Conservation (phyloP, 2,888 invertebrate genomes). For the Hydrotaea diabolus region DNA sequence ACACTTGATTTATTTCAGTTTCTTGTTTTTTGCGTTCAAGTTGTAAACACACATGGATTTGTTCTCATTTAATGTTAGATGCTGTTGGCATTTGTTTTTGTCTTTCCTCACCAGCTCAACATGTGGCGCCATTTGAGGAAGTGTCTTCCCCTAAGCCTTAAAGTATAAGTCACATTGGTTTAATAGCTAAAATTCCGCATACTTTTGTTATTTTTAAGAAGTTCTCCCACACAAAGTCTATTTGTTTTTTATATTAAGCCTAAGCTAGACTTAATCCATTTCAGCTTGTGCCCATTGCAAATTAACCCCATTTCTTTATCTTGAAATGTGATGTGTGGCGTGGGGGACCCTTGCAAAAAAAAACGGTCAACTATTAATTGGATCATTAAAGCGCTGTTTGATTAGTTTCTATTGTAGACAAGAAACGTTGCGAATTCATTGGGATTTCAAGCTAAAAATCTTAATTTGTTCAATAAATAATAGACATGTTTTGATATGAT, state of each 20-base stretch:
- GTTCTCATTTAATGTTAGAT: not conserved
- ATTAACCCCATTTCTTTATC: conserved; percentile 25
- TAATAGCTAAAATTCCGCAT: no score
- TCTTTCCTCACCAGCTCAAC: conserved; percentile 5
- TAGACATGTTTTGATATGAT: not conserved
- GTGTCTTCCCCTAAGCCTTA: not conserved
- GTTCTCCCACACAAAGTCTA: no score
- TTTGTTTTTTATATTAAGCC: no score
- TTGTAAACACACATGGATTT: conserved; percentile 18
- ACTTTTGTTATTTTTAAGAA: not conserved
- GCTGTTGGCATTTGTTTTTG: not conserved
- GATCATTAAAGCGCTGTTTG: not conserved
- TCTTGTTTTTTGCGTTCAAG: no score
- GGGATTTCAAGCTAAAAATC: conserved; percentile 3
- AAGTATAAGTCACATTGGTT: not conserved
- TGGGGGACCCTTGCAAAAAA: not conserved
- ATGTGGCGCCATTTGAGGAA: conserved; percentile 1
- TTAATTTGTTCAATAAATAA: conserved; percentile 28
- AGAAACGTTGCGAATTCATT: not conserved
- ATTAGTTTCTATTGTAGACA: not conserved
- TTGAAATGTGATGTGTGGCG: not conserved
- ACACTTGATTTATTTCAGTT: conserved; percentile 13
- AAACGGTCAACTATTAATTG: conserved; percentile 13
- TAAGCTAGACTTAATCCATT: not conserved
- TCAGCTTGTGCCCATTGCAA: not conserved